Conservation (phyloP, 2,888 invertebrate species). For the Acronicta leporina region DNA sequence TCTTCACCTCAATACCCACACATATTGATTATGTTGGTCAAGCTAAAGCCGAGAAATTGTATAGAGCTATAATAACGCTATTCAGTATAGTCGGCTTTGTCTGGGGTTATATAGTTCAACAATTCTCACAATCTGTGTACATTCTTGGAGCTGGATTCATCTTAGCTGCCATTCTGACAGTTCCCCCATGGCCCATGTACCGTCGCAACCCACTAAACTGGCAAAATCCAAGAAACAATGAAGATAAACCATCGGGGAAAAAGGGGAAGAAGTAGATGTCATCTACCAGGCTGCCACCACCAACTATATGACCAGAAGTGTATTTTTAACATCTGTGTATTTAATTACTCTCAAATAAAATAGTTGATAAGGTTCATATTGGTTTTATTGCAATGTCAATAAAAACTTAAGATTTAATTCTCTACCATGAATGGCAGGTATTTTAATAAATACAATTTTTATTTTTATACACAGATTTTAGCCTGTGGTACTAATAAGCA, state of each 20-base stretch:
- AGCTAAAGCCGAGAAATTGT: slow-evolving; percentile 95
- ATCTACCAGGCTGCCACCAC: slow-evolving; percentile 2
- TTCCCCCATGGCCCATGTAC: slow-evolving; percentile 99
- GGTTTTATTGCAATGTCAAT: slow-evolving; percentile 48
- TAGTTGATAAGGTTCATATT: slow-evolving; percentile 57
- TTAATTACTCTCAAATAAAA: slow-evolving; percentile 60
- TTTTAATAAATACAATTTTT: background rate
- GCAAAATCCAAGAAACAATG: slow-evolving; percentile 92
- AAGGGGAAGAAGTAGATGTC: slow-evolving; percentile 84
- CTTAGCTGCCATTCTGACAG: slow-evolving; percentile 95
- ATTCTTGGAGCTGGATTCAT: slow-evolving; percentile 97
- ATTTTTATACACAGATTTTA: background rate
- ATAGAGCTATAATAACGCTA: slow-evolving; percentile 95
- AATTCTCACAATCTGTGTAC: slow-evolving; percentile 98
- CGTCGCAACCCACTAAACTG: slow-evolving; percentile 95
- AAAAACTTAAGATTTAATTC: background rate
- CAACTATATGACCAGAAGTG: slow-evolving; percentile 19
- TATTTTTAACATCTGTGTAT: slow-evolving; percentile 36
- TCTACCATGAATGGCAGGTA: background rate
- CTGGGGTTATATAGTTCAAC: slow-evolving; percentile 98
- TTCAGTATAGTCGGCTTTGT: slow-evolving; percentile 97
- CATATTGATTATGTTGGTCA: slow-evolving; percentile 96
- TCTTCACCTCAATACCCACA: slow-evolving; percentile 85
- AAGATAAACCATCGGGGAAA: slow-evolving; percentile 84
- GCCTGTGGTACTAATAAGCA: too few relatives aligned